A percentile compares a stretch with the other conserved stretches of the same genome.
Evolutionary conservation across 2,888 invertebrate genomes (phyloP).

Genomic region (Troides aeacus): DNA sequence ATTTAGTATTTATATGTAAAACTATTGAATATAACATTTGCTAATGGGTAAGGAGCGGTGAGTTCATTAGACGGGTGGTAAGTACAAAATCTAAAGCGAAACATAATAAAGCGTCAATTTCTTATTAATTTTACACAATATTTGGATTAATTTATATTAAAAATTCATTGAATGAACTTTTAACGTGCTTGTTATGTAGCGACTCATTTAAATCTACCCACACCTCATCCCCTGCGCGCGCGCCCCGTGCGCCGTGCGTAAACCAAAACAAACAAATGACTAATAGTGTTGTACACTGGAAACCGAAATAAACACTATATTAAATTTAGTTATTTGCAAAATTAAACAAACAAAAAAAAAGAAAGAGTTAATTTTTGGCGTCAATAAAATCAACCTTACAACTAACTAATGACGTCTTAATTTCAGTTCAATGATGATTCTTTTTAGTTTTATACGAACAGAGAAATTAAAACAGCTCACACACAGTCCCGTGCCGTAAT

Average conservation of each 20-base stretch:
- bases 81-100: slow-evolving; percentile 20
- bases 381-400: slow-evolving; percentile 36
- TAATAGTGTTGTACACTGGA: slow-evolving; percentile 42
- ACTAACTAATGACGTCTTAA: slow-evolving; percentile 32
- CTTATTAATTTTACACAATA: slow-evolving; percentile 9
- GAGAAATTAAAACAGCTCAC: slow-evolving; percentile 21
- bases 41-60: slow-evolving; percentile 9
- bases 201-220: slow-evolving; percentile 10
- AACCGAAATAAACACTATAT: slow-evolving; percentile 36
- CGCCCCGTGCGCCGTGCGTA: slow-evolving; percentile 28
- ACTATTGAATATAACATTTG: slow-evolving; percentile 6
- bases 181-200: slow-evolving; percentile 7
- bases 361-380: slow-evolving; percentile 41
- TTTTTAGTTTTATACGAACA: slow-evolving; percentile 16
- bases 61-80: slow-evolving; percentile 15
- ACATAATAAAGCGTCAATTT: slow-evolving; percentile 16
- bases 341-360: too few relatives aligned
- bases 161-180: slow-evolving; percentile 26
- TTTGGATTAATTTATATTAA: slow-evolving; percentile 25
- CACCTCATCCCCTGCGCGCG: neutral
- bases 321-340: slow-evolving; percentile 34
- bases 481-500: slow-evolving; percentile 6
- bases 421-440: slow-evolving; percentile 29
- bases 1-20: slow-evolving; percentile 12
- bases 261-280: slow-evolving; percentile 32